Evolutionary conservation across 2,113 vertebrate genomes (phyloP), one percentile per base, ranked within the genome.

Genomic region (Mionectes macconnelli): DNA sequence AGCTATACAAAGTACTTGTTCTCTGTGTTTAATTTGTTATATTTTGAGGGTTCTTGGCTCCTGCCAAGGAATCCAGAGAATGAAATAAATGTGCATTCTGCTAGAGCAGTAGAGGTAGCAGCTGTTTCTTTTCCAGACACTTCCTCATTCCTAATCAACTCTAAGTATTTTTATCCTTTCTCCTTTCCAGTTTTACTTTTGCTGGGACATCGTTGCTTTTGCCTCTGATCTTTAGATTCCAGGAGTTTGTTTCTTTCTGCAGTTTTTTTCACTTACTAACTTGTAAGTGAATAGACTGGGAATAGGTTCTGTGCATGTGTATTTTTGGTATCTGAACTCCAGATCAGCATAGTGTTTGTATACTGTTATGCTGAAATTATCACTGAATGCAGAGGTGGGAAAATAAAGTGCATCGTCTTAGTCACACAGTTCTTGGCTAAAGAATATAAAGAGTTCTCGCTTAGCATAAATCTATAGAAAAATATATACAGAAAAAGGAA

Each of bases 21-120:
- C 64, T 74, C 49, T 69, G 28, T 72, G 31, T 83, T 91, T 59
- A 10, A 53, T 82, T 73, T 59, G 31, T 56, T 87, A 6, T 45
- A 80, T 90, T 93, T 87, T 62, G 52, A 60, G 66, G 19, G 31
- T 64, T 94, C 27, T 92, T 86, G 85, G 30, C 59, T 93, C 72
- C 79, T 84, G 55, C 70, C 85, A 39, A 66, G 94, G 79, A 93
- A 96, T 95, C 64, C 52, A 42, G 75, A 69, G 94, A 92, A 88
- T 92, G 62, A 80, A 83, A 83, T 57, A 90, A 91, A 88, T 83
- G 55, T 69, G 20, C 23, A 11, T 86, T 93, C 79, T 88, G 31
- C 20, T 93, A 60, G 49, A 87, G 12, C 35, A 80, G 37, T 62
- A 83, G 72, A 42, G 35, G 33, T 80, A 80, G 50, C 79, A 95